These are phyloP conservation scores for Caenorhabditis doughertyi DNA, from an alignment of 2,888 invertebrate species.

Conservation along the genomic window DNA sequence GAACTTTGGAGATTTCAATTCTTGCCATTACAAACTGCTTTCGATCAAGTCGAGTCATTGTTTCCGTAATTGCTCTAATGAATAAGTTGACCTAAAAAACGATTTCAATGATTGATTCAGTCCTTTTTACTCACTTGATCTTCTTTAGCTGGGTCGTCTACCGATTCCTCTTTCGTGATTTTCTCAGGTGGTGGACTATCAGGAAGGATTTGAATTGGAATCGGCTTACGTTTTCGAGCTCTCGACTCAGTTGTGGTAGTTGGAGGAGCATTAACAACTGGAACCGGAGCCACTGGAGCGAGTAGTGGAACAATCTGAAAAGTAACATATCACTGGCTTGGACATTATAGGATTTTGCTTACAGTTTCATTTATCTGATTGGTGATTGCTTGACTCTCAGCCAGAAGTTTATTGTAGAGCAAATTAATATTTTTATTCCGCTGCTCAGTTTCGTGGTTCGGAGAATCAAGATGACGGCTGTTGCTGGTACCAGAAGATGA, in stretches of 20 bases:
- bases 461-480: not conserved
- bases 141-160: not conserved
- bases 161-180: not conserved
- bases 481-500: slow-evolving; percentile 14
- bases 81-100: slow-evolving; percentile 62
- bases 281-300: not conserved
- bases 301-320: not conserved
- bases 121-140: no score
- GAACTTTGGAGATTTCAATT: slow-evolving; percentile 68
- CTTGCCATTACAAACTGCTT: slow-evolving; percentile 64
- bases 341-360: not conserved
- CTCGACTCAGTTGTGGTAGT: not conserved
- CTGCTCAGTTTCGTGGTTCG: not conserved
- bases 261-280: not conserved
- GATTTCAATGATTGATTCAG: no score
- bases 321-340: not conserved
- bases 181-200: slow-evolving; percentile 4
- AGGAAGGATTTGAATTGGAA: slow-evolving; percentile 12
- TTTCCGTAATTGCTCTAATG: slow-evolving; percentile 62
- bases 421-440: not conserved
- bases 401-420: slow-evolving; percentile 13
- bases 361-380: not conserved
- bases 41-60: slow-evolving; percentile 62
- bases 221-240: slow-evolving; percentile 30
- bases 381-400: not conserved